Percentiles rank a stretch among this genome's conserved stretches.
phyloP scores from a whole-genome alignment of 2,888 invertebrate species.

The Leucophora obtusa region DNA sequence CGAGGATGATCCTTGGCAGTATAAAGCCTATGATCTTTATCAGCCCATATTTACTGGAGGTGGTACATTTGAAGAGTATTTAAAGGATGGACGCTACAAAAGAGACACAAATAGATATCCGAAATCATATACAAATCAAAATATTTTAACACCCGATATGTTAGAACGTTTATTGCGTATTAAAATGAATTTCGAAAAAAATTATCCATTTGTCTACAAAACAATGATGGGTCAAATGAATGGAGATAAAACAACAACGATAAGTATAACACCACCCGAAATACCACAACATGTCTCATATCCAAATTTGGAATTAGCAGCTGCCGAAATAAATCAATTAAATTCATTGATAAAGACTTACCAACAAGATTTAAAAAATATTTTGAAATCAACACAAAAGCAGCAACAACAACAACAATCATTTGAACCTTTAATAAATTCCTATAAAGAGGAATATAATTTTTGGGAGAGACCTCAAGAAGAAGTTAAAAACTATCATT shows the following conservation, averaged over 20 bases:
- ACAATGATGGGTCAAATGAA: slow-evolving; percentile 67
- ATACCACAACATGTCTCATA: slow-evolving; percentile 60
- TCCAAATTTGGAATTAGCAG: slow-evolving; percentile 69
- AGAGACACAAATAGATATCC: slow-evolving; percentile 62
- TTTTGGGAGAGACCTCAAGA: slow-evolving; percentile 15
- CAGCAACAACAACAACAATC: slow-evolving; percentile 8
- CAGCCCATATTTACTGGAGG: slow-evolving; percentile 69
- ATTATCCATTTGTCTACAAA: slow-evolving; percentile 72
- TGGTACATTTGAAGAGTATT: slow-evolving; percentile 71
- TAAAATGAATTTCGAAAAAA: slow-evolving; percentile 70
- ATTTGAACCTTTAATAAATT: slow-evolving; percentile 8
- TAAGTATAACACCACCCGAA: slow-evolving; percentile 70
- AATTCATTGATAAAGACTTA: slow-evolving; percentile 45
- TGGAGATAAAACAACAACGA: slow-evolving; percentile 67
- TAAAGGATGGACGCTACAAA: slow-evolving; percentile 66
- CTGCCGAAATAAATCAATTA: slow-evolving; percentile 70
- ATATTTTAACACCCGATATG: slow-evolving; percentile 71
- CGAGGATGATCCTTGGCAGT: slow-evolving; percentile 74
- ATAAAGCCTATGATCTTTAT: slow-evolving; percentile 69
- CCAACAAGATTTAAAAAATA: slow-evolving; percentile 20
- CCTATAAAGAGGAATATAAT: slow-evolving; percentile 31
- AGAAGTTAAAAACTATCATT: neutral
- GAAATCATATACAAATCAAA: neutral
- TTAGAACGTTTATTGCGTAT: slow-evolving; percentile 70
- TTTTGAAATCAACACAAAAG: neutral